These are phyloP conservation scores for Heliothis subflexa DNA, from an alignment of 1,140 invertebrate species.

Conservation along the genomic window DNA sequence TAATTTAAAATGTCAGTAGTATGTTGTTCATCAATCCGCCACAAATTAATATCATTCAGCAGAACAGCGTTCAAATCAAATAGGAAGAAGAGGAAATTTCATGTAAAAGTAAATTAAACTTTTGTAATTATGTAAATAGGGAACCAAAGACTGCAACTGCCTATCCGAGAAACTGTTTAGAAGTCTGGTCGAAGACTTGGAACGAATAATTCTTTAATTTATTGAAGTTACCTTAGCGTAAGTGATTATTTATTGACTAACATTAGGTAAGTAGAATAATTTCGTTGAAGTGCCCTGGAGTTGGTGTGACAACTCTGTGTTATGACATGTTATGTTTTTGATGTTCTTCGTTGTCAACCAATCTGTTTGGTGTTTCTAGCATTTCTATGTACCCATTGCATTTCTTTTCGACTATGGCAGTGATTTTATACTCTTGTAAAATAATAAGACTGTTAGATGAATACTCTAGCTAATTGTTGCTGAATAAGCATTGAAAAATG, in stretches of 20 bases:
- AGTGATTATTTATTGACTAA: slow-evolving; percentile 84
- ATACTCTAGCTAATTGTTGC: slow-evolving; percentile 81
- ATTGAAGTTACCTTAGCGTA: slow-evolving; percentile 83
- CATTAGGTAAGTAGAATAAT: slow-evolving; percentile 64
- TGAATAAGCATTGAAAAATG: slow-evolving; percentile 62
- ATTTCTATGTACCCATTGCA: slow-evolving; percentile 78
- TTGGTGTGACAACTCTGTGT: slow-evolving; percentile 27
- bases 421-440: slow-evolving; percentile 83
- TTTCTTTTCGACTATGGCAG: slow-evolving; percentile 70
- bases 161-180: slow-evolving; percentile 59
- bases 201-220: slow-evolving; percentile 69
- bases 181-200: slow-evolving; percentile 64
- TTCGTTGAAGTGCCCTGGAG: slow-evolving; percentile 53
- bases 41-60: slow-evolving; percentile 75
- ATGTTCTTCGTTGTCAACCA: slow-evolving; percentile 48
- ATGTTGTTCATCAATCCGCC: slow-evolving; percentile 69
- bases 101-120: slow-evolving; percentile 48
- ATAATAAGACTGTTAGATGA: slow-evolving; percentile 85
- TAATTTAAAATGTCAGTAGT: slow-evolving; percentile 40
- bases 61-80: slow-evolving; percentile 77
- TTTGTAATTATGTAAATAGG: slow-evolving; percentile 75
- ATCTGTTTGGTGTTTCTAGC: slow-evolving; percentile 49
- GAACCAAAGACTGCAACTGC: slow-evolving; percentile 81
- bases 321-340: slow-evolving; percentile 50
- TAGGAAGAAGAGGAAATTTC: slow-evolving; percentile 76